Evolutionary conservation across 2,888 invertebrate species (phyloP), one percentile per base, ranked within the genome.

Genomic region (Lycophotia porphyrea): DNA sequence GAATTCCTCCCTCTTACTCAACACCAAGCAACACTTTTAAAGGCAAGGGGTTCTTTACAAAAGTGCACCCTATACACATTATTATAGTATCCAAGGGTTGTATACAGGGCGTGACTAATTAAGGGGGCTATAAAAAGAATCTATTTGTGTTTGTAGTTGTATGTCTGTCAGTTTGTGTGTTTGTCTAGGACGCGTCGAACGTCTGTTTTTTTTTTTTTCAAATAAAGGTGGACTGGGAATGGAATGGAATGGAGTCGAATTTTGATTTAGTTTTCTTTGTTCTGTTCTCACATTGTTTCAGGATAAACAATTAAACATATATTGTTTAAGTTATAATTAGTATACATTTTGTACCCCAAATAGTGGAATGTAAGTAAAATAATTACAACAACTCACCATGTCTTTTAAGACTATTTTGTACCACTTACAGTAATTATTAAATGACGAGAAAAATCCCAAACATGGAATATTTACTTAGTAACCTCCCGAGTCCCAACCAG

Each of bases 91-190:
- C 34, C 52, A 79, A 78, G 76, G 82, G 63, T 79, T 76, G 70
- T 66, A 67, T 78, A 73, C 79, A 79, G 75, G 83, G 78, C 83
- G 71, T 74, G 68, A 78, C 71, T 80, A 84, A 85, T 85, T 80
- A 84, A 76, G 75, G 65, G 52, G 55, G 71, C 81, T 84, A 83
- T 84, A 87, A 88, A 88, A 86, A 86, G 84, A 80, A 84, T 85
- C 80, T 86, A 84, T 88, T 85, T 88, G 80, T 80, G 83, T 81
- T 68, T 79, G 83, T 81, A 76, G 86, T 81, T 85, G 87, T 84
- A 76, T 84, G 88, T 88, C 64, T 85, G 90, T 88, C 87, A 81
- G 90, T 89, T 84, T 90, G 90, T 90, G 90, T 91, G 90, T 90
- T 84, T 88, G 85, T 81, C 82, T 89, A 88, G 87, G 86, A 85